Base-by-base conservation (phyloP, 2,113 vertebrate species). In the Sigmodon hispidus region DNA sequence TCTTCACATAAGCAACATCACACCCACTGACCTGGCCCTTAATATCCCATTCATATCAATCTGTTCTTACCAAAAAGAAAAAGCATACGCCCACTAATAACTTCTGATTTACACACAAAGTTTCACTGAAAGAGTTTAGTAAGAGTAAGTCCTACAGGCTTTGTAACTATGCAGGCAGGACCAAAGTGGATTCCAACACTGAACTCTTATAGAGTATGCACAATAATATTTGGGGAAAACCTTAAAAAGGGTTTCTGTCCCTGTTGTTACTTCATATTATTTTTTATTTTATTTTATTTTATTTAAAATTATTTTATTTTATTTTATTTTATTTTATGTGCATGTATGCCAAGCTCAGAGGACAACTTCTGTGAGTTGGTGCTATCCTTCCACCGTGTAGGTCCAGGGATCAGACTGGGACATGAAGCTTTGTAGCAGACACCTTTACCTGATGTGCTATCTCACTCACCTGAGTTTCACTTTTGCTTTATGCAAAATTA, bases 1-100 rank as follows among this genome's bases (percentile, higher is more conserved):
- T 36, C 43, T 36, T 67, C 61, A 50, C 29, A 50, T 67, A 7
- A 21, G 16, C 26, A 29, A 21, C 43, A 48, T 2, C 83, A 36
- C 3, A 13, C 26, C 57, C 81, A 29, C 31, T 15, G 83, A 50
- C 29, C 6, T 67, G 43, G 2, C 61, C 43, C 50, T 52, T 1
- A 0, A 67, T 65, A 96, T 1, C 36, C 93, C 65, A 80, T 70
- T 73, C 77, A 65, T 26, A 80, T 36, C 63, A 69, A 17, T 72
- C 63, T 91, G 40, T 43, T 88, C 34, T 92, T 63, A 80, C 79
- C 40, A 79, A n/a, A 75, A 6, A 81, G 50, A 89, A 91, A 93
- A 86, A 77, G 8, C 6, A 31, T 24, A 4, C 4, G 11, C 16
- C 4, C 45, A 75, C 11, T 65, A 29, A 91, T 34, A 29, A 73